Evolutionary conservation across 2,113 vertebrate genomes (phyloP), one percentile per base, ranked within the genome.

Genomic region (Pan paniscus): DNA sequence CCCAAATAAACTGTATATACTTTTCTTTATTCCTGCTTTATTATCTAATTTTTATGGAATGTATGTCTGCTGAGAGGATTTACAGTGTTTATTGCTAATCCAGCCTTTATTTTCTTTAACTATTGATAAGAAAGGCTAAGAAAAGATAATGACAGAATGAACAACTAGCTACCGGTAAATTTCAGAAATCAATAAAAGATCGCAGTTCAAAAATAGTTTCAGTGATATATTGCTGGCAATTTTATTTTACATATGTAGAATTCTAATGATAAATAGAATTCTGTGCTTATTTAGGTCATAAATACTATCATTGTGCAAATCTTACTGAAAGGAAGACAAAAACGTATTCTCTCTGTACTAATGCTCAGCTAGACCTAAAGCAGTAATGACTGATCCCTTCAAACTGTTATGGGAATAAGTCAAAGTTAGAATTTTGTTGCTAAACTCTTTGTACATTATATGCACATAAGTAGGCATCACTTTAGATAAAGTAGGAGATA

Each of bases 31-130:
- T 89, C 68, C 70, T 94, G 6, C 6, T 80, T 86, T 90, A 70
- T 79, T 93, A 97, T 57, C 79, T 16, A 94, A 35, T 82, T 93
- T 94, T 79, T 48, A 87, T 78, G n/a, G 35, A 89, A 93, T 96
- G 43, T n/a, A 30, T 84, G 23, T 55, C 67, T 75, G 5, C 43
- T 67, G 38, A 89, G 32, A 50, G 14, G 78, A 85, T 70, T 81
- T 40, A 79, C 30, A 87, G 25, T 38, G 48, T n/a, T 89, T 83
- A 38, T 50, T 88, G 48, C 18, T 32, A 93, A 46, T 55, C 13
- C 11, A 64, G 57, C 4, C 0, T 92, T 38, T 50, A 46, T 57
- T 73, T 5, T 46, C 38, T 91, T 90, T 61, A 94, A 76, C 38
- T 70, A 46, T 61, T 87, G 75, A 61, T 89, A 73, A 82, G 50